phyloP scores from a whole-genome alignment of 2,113 vertebrate genomes.

The Hyla sarda region DNA sequence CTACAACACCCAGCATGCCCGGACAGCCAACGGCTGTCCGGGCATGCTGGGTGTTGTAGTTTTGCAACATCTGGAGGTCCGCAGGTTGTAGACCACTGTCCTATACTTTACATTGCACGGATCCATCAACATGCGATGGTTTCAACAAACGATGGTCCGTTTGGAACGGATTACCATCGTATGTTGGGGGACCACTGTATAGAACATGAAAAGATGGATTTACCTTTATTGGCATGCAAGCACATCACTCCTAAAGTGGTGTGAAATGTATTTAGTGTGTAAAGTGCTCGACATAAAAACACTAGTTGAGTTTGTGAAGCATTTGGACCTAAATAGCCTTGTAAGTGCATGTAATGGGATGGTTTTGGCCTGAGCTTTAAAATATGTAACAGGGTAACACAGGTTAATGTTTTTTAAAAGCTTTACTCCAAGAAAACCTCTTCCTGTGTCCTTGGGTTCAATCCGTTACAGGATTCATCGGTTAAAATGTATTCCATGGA shows the following conservation, averaged over 20 bases:
- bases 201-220: neutral
- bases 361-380: neutral
- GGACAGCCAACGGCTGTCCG: too few relatives aligned
- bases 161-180: too few relatives aligned
- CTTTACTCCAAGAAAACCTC: neutral
- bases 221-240: neutral
- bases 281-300: neutral
- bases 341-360: constrained; percentile 12
- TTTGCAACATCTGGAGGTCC: too few relatives aligned
- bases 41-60: too few relatives aligned
- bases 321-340: neutral
- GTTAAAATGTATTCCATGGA: constrained; percentile 3
- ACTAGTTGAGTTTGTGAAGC: neutral
- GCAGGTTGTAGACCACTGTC: too few relatives aligned
- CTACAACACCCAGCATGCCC: too few relatives aligned
- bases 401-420: constrained; percentile 47
- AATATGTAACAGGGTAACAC: constrained; percentile 12
- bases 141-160: too few relatives aligned
- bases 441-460: neutral
- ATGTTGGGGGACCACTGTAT: too few relatives aligned
- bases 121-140: too few relatives aligned
- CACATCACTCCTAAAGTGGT: neutral
- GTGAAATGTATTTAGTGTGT: neutral
- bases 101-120: too few relatives aligned
- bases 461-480: neutral